These are phyloP conservation scores for Dasypogon diadema DNA, from an alignment of 2,888 invertebrate species.

Conservation along the genomic window DNA sequence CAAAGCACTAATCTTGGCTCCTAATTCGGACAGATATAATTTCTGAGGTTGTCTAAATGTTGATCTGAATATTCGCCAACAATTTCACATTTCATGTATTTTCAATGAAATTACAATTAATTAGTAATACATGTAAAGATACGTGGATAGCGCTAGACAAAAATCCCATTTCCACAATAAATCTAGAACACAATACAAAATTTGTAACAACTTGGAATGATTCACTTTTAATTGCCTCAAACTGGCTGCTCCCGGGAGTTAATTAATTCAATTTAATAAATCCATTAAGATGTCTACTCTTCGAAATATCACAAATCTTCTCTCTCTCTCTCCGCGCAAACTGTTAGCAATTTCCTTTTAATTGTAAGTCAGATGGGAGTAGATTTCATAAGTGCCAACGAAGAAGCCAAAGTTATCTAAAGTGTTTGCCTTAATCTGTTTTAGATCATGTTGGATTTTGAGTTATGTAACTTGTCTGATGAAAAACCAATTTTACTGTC, in stretches of 20 bases:
- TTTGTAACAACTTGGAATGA: neutral
- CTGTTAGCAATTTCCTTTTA: neutral
- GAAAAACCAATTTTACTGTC: too few species aligned
- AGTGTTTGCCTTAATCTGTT: slow-evolving; percentile 2
- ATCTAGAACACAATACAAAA: neutral
- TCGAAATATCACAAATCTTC: neutral
- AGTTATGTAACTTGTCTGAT: neutral
- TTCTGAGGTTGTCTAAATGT: too few species aligned
- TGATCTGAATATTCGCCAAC: too few species aligned
- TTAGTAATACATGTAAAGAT: neutral
- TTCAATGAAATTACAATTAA: neutral
- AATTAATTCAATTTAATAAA: neutral
- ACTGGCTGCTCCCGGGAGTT: neutral
- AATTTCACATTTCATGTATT: too few species aligned
- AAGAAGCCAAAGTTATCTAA: neutral
- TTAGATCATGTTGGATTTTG: neutral
- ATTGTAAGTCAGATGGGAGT: neutral
- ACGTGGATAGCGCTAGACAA: neutral
- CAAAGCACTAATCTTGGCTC: neutral
- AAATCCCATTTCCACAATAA: neutral
- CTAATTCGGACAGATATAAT: too few species aligned
- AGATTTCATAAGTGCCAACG: neutral
- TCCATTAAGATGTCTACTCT: neutral
- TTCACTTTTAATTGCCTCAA: too few species aligned
- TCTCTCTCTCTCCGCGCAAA: neutral